A percentile compares a stretch with the other conserved stretches of the same genome.
phyloP scores from a whole-genome alignment of 1,140 invertebrate species.

The Drosophila bipectinata region DNA sequence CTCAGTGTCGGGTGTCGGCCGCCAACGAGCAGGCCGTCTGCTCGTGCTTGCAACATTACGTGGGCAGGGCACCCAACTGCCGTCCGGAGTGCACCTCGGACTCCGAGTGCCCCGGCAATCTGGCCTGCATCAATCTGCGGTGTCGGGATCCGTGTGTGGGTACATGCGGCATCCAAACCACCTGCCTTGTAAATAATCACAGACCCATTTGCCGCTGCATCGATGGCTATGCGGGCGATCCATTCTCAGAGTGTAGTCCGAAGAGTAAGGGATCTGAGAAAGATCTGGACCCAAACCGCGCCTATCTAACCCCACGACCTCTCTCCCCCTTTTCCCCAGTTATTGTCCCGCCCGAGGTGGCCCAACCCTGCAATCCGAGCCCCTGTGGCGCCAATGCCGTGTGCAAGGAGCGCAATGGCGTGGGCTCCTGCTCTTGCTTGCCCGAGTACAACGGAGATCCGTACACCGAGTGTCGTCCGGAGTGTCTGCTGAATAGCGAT shows the following conservation, averaged over 20 bases:
- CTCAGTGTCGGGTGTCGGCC: conserved; percentile 89
- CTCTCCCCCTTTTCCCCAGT: conserved; percentile 45
- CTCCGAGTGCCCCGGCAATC: conserved; percentile 90
- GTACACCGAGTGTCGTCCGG: conserved; percentile 89
- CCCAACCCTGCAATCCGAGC: conserved; percentile 88
- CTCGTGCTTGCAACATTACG: conserved; percentile 89
- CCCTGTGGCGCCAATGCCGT: conserved; percentile 92
- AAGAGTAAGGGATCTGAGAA: conserved; percentile 70
- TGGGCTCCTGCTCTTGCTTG: conserved; percentile 89
- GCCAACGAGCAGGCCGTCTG: conserved; percentile 88
- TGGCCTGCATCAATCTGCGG: conserved; percentile 90
- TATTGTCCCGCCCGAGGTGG: conserved; percentile 84
- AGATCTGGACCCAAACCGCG: background rate
- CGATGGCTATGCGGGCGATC: conserved; percentile 90
- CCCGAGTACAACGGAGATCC: conserved; percentile 90
- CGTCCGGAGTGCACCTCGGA: conserved; percentile 91
- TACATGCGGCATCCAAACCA: conserved; percentile 88
- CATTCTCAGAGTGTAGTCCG: conserved; percentile 88
- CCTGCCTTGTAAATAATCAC: conserved; percentile 89
- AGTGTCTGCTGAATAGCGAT: conserved; percentile 90
- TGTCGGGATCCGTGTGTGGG: conserved; percentile 92
- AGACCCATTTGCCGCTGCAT: conserved; percentile 90
- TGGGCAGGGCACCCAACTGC: conserved; percentile 90
- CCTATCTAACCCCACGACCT: conserved; percentile 16
- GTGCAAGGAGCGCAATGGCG: conserved; percentile 91